These are phyloP conservation scores for Drosophila macrospina DNA, from an alignment of 2,888 invertebrate genomes.

Conservation along the genomic window DNA sequence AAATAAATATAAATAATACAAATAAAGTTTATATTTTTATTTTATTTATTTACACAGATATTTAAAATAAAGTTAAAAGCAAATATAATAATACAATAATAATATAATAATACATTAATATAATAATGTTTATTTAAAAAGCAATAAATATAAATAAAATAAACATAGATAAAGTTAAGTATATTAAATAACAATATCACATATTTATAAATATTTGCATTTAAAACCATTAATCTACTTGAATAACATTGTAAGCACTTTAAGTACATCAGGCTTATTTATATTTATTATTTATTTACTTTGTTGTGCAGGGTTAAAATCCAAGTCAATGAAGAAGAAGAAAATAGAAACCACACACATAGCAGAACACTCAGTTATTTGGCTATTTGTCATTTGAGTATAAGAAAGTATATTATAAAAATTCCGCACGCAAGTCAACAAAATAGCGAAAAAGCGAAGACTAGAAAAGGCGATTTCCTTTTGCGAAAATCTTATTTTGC, in stretches of 20 bases:
- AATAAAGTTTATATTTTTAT: too few species aligned
- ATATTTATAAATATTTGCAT: too few species aligned
- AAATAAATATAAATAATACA: too few species aligned
- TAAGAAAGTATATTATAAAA: conserved; percentile 17
- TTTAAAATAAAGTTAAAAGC: too few species aligned
- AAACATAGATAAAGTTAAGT: too few species aligned
- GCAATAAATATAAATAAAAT: too few species aligned
- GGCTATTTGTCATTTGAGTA: conserved; percentile 42
- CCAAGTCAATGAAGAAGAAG: background rate
- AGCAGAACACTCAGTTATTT: conserved; percentile 1
- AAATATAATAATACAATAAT: too few species aligned
- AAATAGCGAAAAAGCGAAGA: conserved; percentile 30
- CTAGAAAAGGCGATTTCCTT: conserved; percentile 42
- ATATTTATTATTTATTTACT: conserved; percentile 5
- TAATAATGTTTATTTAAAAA: too few species aligned
- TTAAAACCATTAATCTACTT: too few species aligned
- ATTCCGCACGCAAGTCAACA: conserved; percentile 21
- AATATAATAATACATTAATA: too few species aligned
- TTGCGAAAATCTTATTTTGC: conserved; percentile 72
- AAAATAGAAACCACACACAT: conserved; percentile 25
- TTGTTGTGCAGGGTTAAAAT: background rate
- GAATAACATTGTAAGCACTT: background rate
- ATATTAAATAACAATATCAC: too few species aligned
- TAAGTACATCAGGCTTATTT: background rate
- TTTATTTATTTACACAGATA: too few species aligned